These are phyloP conservation scores for Pampus argenteus DNA, from an alignment of 2,797 vertebrate species.

Conservation along the genomic window DNA sequence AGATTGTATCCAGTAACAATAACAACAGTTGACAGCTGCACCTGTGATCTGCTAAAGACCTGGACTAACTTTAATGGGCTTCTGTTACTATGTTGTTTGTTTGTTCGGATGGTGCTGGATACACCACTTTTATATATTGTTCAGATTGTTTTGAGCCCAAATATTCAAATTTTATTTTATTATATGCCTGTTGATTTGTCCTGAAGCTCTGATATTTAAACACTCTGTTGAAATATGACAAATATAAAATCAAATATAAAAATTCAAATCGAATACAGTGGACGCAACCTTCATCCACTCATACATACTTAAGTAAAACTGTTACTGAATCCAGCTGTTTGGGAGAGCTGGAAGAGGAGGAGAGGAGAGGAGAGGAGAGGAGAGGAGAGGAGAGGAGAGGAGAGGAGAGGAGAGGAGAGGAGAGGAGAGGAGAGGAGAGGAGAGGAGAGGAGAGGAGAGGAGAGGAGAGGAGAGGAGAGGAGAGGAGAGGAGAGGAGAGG, in stretches of 20 bases:
- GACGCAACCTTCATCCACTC: no score
- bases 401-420: slow-evolving; percentile 3
- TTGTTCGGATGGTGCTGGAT: neutral
- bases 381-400: slow-evolving; percentile 27
- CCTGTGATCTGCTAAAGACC: slow-evolving; percentile 21
- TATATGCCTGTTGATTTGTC: neutral
- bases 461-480: slow-evolving; percentile 1
- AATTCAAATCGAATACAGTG: no score
- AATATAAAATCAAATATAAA: no score
- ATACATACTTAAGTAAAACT: slow-evolving; percentile 8
- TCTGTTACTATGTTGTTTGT: neutral
- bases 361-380: neutral
- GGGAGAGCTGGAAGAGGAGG: slow-evolving; percentile 12
- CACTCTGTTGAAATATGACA: no score
- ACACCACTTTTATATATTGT: neutral
- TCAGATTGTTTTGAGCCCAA: neutral
- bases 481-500: neutral
- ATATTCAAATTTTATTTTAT: neutral
- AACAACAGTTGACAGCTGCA: slow-evolving; percentile 28
- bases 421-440: neutral
- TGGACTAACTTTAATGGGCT: slow-evolving; percentile 21
- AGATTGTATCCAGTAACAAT: neutral
- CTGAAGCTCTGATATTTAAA: no score
- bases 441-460: slow-evolving; percentile 22
- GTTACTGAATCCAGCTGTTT: slow-evolving; percentile 49